Conservation (phyloP, 2,797 vertebrate species). For the Tangara arthus region DNA sequence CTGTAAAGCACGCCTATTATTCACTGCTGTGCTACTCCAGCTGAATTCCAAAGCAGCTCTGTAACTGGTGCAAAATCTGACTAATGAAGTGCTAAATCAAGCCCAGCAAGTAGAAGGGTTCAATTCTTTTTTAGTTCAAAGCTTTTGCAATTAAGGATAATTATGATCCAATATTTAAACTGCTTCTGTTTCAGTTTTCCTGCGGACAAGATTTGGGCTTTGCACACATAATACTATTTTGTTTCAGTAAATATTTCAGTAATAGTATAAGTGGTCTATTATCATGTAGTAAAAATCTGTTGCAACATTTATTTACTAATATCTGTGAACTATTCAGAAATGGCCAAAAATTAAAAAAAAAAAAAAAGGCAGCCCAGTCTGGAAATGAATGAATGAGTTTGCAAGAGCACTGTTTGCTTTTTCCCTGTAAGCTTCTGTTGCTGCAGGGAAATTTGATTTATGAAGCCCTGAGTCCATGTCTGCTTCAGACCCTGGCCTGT, state of each 20-base stretch:
- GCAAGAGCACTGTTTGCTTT: conserved; percentile 38
- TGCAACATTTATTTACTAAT: conserved; percentile 34
- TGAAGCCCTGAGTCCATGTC: conserved; percentile 44
- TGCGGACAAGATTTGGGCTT: conserved; percentile 31
- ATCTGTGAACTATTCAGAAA: conserved; percentile 2
- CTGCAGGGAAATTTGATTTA: conserved; percentile 67
- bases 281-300: neutral
- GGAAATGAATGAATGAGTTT: conserved; percentile 51
- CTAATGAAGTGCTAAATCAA: conserved; percentile 55
- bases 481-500: conserved; percentile 47
- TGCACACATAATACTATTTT: neutral
- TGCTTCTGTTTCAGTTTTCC: conserved; percentile 29
- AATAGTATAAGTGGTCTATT: conserved; percentile 12
- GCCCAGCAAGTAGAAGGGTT: conserved; percentile 29
- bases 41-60: conserved; percentile 42
- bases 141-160: conserved; percentile 34
- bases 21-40: conserved; percentile 23
- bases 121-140: conserved; percentile 38
- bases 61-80: conserved; percentile 39
- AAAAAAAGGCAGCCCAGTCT: neutral
- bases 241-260: conserved; percentile 48
- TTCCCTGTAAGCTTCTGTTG: conserved; percentile 7
- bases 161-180: neutral
- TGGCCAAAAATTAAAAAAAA: neutral
- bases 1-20: neutral